These are phyloP conservation scores for Natrix natrix DNA, from an alignment of 2,797 vertebrate species.

Conservation along the genomic window DNA sequence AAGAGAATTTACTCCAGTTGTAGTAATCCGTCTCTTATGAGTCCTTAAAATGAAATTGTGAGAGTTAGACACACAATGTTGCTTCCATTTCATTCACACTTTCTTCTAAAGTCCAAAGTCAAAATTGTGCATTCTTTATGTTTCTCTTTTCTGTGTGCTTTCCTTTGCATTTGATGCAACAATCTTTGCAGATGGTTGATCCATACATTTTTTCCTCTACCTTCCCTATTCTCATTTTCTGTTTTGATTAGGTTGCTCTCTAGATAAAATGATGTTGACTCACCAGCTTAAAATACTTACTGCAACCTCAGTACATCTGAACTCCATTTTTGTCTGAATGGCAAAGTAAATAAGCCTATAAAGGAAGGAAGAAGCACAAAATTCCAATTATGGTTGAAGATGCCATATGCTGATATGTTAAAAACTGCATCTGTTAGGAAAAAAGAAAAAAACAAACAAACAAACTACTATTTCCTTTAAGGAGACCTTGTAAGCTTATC, in stretches of 20 bases:
- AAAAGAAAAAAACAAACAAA: neutral
- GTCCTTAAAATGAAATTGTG: neutral
- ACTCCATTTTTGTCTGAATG: neutral
- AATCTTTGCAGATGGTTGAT: neutral
- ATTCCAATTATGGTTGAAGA: neutral
- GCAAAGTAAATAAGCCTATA: neutral
- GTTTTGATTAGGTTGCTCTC: neutral
- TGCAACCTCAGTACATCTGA: neutral
- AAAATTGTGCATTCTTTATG: neutral
- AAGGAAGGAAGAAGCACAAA: neutral
- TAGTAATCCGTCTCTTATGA: neutral
- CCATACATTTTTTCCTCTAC: neutral
- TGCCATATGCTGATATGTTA: neutral
- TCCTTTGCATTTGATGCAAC: neutral
- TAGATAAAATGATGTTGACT: neutral
- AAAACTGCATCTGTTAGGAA: neutral
- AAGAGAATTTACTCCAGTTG: neutral
- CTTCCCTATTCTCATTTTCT: neutral
- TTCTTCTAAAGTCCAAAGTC: neutral
- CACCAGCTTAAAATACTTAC: neutral
- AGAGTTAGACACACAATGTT: neutral
- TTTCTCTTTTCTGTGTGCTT: neutral
- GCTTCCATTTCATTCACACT: neutral
- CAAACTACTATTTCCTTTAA: neutral
- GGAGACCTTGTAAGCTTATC: neutral